Conservation (phyloP, 2,888 invertebrate species). For the Pterostichus madidus region DNA sequence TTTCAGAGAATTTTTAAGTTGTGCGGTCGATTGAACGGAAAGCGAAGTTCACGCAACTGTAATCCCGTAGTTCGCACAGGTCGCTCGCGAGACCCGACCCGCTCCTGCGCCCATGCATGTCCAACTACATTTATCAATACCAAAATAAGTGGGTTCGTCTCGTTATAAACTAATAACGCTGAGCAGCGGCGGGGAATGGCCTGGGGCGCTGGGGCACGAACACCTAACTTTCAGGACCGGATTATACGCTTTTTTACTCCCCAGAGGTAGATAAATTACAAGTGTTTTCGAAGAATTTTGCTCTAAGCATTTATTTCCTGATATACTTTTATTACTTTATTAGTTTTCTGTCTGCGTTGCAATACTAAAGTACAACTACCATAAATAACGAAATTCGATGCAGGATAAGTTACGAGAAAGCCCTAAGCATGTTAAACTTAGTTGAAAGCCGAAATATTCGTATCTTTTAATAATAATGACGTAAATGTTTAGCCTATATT, state of each 20-base stretch:
- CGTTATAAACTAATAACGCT: conserved; percentile 66
- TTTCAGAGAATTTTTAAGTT: conserved; percentile 49
- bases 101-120: conserved; percentile 59
- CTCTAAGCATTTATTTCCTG: conserved; percentile 51
- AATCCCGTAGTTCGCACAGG: conserved; percentile 40
- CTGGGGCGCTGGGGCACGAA: background rate
- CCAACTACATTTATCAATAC: conserved; percentile 64
- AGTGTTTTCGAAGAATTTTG: conserved; percentile 51
- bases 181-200: conserved; percentile 38
- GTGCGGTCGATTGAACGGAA: conserved; percentile 53
- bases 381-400: conserved; percentile 15
- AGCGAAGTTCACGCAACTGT: conserved; percentile 50
- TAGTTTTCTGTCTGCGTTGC: conserved; percentile 40
- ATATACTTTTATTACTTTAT: conserved; percentile 58
- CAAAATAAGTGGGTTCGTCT: conserved; percentile 64
- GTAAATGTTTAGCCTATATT: too few species aligned
- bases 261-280: conserved; percentile 41
- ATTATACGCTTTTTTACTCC: conserved; percentile 24
- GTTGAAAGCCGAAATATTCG: too few species aligned
- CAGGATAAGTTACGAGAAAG: background rate
- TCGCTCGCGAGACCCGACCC: background rate
- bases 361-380: conserved; percentile 33
- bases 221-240: conserved; percentile 42
- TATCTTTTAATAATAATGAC: too few species aligned
- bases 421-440: background rate